Conservation (phyloP, 2,113 vertebrate species). For the Haemorhous mexicanus region DNA sequence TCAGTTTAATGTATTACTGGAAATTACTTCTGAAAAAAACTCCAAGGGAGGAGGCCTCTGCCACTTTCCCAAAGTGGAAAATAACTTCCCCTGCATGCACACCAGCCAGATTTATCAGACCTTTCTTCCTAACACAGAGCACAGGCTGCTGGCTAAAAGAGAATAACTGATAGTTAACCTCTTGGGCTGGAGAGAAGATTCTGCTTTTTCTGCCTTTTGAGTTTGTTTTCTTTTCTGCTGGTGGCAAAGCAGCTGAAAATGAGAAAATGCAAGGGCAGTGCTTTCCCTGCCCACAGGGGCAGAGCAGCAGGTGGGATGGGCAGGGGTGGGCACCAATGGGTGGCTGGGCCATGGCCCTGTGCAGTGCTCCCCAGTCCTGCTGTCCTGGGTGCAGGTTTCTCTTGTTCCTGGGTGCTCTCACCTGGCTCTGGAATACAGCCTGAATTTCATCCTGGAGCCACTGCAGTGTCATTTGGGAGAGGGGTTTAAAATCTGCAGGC, state of each 20-base stretch:
- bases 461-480: not conserved
- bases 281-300: not conserved
- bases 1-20: conserved; percentile 50
- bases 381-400: not conserved
- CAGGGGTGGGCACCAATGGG: not conserved
- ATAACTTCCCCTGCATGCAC: not conserved
- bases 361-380: not conserved
- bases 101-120: not conserved
- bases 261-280: not conserved
- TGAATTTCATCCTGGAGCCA: not conserved
- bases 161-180: not conserved
- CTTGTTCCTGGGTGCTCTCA: not conserved
- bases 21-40: conserved; percentile 5
- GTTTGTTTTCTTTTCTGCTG: not conserved
- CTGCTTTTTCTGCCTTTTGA: not conserved
- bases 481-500: not conserved
- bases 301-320: not conserved
- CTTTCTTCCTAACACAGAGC: not conserved
- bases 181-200: not conserved
- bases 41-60: not conserved
- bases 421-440: not conserved
- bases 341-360: not conserved
- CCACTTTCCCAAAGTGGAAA: not conserved
- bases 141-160: not conserved
- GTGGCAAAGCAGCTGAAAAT: not conserved